A percentile compares a stretch with the other conserved stretches of the same genome.
Evolutionary conservation across 2,113 vertebrate genomes (phyloP).

Genomic region (Ia io): DNA sequence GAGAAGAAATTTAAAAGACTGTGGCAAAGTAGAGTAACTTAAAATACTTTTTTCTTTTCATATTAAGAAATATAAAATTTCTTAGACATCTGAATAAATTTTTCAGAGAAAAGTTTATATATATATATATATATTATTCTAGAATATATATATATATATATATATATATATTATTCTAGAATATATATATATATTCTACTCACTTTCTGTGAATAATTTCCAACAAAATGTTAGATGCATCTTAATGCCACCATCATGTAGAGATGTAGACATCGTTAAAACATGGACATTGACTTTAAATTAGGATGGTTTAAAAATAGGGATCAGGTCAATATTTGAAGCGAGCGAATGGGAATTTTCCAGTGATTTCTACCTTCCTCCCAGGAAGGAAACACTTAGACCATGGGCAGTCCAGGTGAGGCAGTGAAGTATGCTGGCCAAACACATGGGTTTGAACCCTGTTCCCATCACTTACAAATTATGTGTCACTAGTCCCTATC

Average conservation of each 20-base stretch:
- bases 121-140: neutral
- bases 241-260: neutral
- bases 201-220: constrained; percentile 28
- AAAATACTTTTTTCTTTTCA: neutral
- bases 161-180: neutral
- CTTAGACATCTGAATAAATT: neutral
- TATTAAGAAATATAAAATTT: constrained; percentile 39
- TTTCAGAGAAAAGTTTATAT: constrained; percentile 20
- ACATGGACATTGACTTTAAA: neutral
- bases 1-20: constrained; percentile 18
- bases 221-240: constrained; percentile 15
- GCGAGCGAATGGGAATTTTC: neutral
- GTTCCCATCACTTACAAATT: neutral
- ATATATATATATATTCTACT: neutral
- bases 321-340: neutral
- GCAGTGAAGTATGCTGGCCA: neutral
- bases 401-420: neutral
- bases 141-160: too few relatives aligned
- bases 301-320: neutral
- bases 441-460: neutral
- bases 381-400: neutral
- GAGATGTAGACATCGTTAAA: neutral
- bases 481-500: neutral
- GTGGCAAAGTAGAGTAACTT: neutral
- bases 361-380: neutral